Percentiles rank a stretch among this genome's conserved stretches.
Evolutionary conservation across 2,888 invertebrate species (phyloP).

Genomic region (Drosophila paranaensis): DNA sequence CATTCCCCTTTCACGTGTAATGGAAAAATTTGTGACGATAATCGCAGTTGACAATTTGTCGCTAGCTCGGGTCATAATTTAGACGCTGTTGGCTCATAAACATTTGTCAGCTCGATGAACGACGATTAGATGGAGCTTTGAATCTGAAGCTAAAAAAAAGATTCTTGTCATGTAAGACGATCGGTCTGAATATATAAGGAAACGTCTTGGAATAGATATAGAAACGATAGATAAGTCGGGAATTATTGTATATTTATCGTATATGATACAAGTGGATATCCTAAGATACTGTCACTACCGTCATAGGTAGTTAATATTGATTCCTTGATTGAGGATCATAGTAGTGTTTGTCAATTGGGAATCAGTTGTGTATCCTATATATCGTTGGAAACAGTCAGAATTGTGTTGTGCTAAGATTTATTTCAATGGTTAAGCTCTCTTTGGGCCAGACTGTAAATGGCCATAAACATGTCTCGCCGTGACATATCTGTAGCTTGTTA

Average conservation of each 20-base stretch:
- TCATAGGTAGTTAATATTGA: not conserved
- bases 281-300: not conserved
- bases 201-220: not conserved
- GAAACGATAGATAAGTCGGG: not conserved
- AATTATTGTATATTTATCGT: not conserved
- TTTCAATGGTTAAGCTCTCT: not conserved
- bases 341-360: too few species aligned
- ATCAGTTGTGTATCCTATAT: too few species aligned
- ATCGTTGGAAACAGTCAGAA: not conserved
- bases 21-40: constrained; percentile 42
- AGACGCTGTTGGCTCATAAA: constrained; percentile 35
- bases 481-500: constrained; percentile 14
- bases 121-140: constrained; percentile 15
- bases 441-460: too few species aligned
- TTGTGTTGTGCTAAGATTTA: not conserved
- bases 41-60: constrained; percentile 70
- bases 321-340: not conserved
- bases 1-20: constrained; percentile 27
- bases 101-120: constrained; percentile 30
- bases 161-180: not conserved
- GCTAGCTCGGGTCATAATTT: constrained; percentile 35
- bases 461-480: constrained; percentile 10
- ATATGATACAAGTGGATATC: not conserved
- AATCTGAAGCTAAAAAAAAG: constrained; percentile 2
- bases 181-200: not conserved